Conservation (phyloP, 1,140 invertebrate genomes). For the Cylas formicarius region DNA sequence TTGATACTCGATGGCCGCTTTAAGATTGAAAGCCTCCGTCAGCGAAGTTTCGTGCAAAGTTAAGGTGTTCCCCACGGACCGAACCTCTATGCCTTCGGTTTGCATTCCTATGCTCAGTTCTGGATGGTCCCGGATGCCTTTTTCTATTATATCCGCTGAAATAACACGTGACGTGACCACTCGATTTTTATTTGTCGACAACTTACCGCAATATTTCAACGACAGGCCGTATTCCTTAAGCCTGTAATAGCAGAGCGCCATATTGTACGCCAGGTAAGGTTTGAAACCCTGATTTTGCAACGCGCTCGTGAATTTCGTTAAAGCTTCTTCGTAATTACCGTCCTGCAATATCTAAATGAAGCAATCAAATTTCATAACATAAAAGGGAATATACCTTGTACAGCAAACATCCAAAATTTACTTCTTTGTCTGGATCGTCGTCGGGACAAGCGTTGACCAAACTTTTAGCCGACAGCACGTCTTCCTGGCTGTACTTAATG, state of each 20-base stretch:
- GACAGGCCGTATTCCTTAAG: constrained; percentile 90
- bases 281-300: constrained; percentile 83
- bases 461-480: constrained; percentile 81
- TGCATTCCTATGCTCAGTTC: constrained; percentile 96
- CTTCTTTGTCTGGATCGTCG: constrained; percentile 89
- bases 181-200: constrained; percentile 2
- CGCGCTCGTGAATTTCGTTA: constrained; percentile 85
- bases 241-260: constrained; percentile 92
- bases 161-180: not conserved
- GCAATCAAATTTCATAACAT: not conserved
- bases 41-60: constrained; percentile 93
- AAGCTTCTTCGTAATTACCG: constrained; percentile 81
- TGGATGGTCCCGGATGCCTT: constrained; percentile 93
- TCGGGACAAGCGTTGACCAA: constrained; percentile 83
- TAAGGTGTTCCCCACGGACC: constrained; percentile 95
- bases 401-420: constrained; percentile 93
- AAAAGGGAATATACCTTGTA: constrained; percentile 66
- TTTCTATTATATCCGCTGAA: constrained; percentile 87
- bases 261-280: constrained; percentile 90
- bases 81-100: constrained; percentile 93
- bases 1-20: constrained; percentile 97
- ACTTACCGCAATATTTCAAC: constrained; percentile 71
- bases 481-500: constrained; percentile 96
- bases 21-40: constrained; percentile 97
- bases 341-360: constrained; percentile 53